Base-by-base conservation (phyloP, 2,888 invertebrate species). In the Drosophila falleni region DNA sequence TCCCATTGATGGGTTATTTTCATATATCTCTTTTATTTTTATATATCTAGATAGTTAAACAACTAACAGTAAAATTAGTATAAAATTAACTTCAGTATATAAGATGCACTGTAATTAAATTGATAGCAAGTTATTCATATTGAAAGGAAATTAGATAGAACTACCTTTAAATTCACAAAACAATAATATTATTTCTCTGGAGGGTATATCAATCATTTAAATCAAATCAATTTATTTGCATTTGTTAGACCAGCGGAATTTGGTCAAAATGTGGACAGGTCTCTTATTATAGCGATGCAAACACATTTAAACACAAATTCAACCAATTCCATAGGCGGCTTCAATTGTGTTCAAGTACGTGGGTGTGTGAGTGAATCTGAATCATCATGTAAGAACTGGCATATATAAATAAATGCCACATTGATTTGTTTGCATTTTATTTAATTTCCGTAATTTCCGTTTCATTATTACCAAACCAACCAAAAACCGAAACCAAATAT, bases 361-460 rank as follows among this genome's bases (percentile, higher is more conserved):
- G 56, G 39, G 35, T 16, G 37, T 50, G 49, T 26, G 29, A 47
- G 46, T n/a, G 51, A 46, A 60, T 55, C 50, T 54, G 61, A 64
- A 67, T 61, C 49, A 53, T 53, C 49, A 49, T 44, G 49, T 58
- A 58, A 44, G 56, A 31, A 51, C 51, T 58, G 63, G 51, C 42
- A 64, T 64, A 44, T 53, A 64, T 80, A 78, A 80, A 89, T 82
- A 82, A 86, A 89, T 73, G 74, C 64, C 78, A 71, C 69, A 89
- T 89, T 83, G 89, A 85, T 89, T 84, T 84, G 90, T 88, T 89
- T 88, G 90, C 82, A 89, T 82, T 86, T 85, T 90, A 85, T 85
- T 85, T 90, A 90, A 85, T 85, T 90, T 85, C 90, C 78, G 72
- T 86, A 89, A 89, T 89, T 89, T 89, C 89, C 89, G 89, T 84